phyloP scores from a whole-genome alignment of 2,888 invertebrate genomes.

The Chloroclystis v-ata region DNA sequence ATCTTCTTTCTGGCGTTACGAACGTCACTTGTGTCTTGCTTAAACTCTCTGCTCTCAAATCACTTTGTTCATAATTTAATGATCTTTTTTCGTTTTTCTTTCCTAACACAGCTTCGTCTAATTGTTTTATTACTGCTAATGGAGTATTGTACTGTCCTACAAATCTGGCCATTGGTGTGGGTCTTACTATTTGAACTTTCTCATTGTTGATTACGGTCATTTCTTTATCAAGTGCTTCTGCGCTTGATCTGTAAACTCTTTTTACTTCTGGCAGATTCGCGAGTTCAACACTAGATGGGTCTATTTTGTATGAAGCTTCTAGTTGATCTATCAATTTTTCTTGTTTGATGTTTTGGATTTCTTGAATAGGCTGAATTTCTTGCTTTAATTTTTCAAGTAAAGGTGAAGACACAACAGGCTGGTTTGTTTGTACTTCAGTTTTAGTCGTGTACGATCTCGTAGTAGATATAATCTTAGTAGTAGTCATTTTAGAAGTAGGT shows the following conservation, averaged over 20 bases:
- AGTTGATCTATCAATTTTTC: constrained; percentile 56
- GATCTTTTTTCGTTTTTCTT: constrained; percentile 8
- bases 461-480: neutral
- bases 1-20: constrained; percentile 40
- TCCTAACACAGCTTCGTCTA: constrained; percentile 66
- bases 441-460: constrained; percentile 28
- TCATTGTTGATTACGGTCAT: constrained; percentile 59
- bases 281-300: constrained; percentile 22
- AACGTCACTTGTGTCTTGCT: constrained; percentile 49
- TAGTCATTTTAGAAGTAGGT: constrained; percentile 24
- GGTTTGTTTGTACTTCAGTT: constrained; percentile 10
- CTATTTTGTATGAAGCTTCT: constrained; percentile 43
- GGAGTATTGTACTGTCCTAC: constrained; percentile 55
- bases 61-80: constrained; percentile 1
- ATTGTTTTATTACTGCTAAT: constrained; percentile 51
- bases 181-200: constrained; percentile 62
- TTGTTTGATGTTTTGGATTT: constrained; percentile 39
- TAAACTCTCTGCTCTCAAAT: constrained; percentile 5
- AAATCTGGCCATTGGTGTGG: constrained; percentile 49
- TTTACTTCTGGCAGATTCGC: constrained; percentile 42
- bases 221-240: constrained; percentile 53
- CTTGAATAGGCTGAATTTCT: constrained; percentile 51
- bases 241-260: constrained; percentile 66
- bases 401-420: constrained; percentile 27
- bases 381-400: constrained; percentile 50